Evolutionary conservation across 2,113 vertebrate species (phyloP).

Genomic region (Acanthisitta chloris): DNA sequence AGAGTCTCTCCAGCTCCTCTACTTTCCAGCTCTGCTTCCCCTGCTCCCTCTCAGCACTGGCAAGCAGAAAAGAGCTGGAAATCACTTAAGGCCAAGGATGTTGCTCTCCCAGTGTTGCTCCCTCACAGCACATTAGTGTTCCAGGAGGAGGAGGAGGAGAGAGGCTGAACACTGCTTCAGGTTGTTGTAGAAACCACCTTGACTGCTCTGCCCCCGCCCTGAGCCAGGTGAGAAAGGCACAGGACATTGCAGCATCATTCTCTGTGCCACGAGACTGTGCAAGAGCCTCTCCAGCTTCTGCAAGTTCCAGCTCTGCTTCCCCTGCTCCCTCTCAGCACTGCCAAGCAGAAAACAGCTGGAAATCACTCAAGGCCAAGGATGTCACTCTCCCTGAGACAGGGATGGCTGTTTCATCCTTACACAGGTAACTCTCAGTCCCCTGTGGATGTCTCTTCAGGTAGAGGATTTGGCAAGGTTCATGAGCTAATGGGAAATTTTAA

Average conservation of each 20-base stretch:
- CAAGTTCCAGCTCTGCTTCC: background rate
- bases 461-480: background rate
- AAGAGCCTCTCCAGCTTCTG: background rate
- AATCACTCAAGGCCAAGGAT: background rate
- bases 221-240: no score
- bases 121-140: no score
- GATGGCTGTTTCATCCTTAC: no score
- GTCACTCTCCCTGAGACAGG: background rate
- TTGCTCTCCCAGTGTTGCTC: background rate
- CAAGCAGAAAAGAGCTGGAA: background rate
- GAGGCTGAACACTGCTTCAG: no score
- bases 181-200: no score
- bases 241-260: no score
- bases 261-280: fast-evolving
- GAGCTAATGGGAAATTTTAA: background rate
- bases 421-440: background rate
- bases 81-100: background rate
- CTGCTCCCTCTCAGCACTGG: background rate
- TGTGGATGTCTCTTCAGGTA: background rate
- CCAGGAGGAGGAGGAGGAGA: no score
- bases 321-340: background rate
- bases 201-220: no score
- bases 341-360: background rate
- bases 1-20: background rate
- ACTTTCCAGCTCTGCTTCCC: background rate